Conservation (phyloP, 2,797 vertebrate genomes). For the Phylloscopus collybita region DNA sequence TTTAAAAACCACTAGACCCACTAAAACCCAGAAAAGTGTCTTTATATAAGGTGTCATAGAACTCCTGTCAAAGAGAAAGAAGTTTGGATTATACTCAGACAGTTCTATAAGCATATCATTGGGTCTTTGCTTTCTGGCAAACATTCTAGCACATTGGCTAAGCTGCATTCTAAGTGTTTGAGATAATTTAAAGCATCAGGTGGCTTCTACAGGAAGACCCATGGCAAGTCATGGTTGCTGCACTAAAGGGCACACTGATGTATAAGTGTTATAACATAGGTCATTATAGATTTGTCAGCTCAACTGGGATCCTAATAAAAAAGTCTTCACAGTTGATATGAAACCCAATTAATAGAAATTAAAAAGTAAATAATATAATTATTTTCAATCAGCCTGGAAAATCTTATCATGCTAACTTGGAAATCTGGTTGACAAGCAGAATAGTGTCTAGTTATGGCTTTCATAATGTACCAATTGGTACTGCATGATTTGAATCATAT, state of each 20-base stretch:
- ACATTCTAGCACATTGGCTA: not conserved
- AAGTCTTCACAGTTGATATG: not conserved
- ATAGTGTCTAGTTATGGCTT: not conserved
- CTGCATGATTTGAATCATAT: not conserved
- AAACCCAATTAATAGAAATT: constrained; percentile 5
- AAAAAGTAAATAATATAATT: not conserved
- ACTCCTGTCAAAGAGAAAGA: not conserved
- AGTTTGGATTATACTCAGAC: not conserved
- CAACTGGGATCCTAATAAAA: not conserved
- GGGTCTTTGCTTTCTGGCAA: not conserved
- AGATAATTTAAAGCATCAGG: not conserved
- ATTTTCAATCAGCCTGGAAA: not conserved
- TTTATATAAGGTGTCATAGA: not conserved
- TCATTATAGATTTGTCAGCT: not conserved
- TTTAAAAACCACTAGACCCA: not conserved
- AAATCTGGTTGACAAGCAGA: constrained; percentile 41
- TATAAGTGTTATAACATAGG: not conserved
- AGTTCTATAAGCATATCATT: not conserved
- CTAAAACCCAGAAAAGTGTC: not conserved
- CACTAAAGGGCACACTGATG: not conserved
- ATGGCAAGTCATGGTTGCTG: not conserved
- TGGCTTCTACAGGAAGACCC: not conserved
- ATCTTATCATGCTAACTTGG: not conserved
- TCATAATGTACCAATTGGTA: not conserved
- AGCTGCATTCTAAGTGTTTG: not conserved